These are phyloP conservation scores for Pocillopora damicornis DNA, from an alignment of 64 coral and sea anemone species.

Conservation along the genomic window DNA sequence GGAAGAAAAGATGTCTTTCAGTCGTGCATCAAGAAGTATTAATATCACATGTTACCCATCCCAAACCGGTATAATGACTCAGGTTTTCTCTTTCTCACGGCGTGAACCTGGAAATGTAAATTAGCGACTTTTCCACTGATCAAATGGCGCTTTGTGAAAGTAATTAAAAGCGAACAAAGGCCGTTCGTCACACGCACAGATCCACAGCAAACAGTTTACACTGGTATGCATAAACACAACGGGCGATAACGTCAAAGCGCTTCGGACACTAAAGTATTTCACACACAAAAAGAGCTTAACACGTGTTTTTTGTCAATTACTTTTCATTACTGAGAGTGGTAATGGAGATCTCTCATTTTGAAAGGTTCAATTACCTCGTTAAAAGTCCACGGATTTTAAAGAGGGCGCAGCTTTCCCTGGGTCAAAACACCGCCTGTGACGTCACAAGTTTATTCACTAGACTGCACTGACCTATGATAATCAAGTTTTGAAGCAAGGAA, in stretches of 20 bases:
- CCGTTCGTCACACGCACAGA: not conserved
- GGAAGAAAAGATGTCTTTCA: not conserved
- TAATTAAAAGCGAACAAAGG: constrained; percentile 33
- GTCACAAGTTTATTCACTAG: not conserved
- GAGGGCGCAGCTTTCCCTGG: not conserved
- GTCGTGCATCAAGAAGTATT: not conserved
- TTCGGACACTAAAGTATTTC: not conserved
- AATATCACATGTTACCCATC: constrained; percentile 1
- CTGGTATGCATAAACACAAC: constrained; percentile 30
- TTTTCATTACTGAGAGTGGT: constrained; percentile 15
- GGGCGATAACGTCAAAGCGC: not conserved
- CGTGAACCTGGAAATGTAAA: not conserved
- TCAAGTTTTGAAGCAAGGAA: not conserved
- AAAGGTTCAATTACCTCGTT: constrained; percentile 16
- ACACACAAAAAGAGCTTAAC: constrained; percentile 5
- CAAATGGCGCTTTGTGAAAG: not conserved
- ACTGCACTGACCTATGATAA: not conserved
- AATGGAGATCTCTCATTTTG: constrained; percentile 22
- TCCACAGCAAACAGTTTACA: constrained; percentile 26
- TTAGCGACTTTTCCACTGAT: not conserved
- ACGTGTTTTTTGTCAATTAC: constrained; percentile 33
- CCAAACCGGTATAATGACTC: not conserved
- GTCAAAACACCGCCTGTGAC: not conserved
- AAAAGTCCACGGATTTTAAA: not conserved
- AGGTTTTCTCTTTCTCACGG: not conserved